A percentile compares a stretch with the other conserved stretches of the same genome.
Conservation (phyloP, 2,113 vertebrate species). For the Rhadina sibilatrix region DNA sequence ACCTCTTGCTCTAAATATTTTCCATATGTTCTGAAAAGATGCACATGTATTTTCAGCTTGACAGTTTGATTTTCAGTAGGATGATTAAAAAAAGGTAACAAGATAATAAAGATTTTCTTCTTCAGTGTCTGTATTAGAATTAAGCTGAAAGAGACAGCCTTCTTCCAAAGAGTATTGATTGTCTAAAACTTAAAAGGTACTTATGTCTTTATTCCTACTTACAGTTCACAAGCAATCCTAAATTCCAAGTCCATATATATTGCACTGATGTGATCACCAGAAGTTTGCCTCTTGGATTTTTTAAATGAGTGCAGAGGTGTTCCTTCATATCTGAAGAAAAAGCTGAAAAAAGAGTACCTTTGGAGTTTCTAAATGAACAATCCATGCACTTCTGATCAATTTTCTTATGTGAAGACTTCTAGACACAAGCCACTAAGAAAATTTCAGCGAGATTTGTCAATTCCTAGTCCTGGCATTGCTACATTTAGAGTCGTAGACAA, state of each 20-base stretch:
- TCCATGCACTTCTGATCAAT: fast-evolving
- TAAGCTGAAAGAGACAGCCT: not conserved
- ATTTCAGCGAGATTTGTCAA: not conserved
- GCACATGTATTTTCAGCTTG: not conserved
- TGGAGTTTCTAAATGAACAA: not conserved
- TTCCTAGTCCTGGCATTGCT: not conserved
- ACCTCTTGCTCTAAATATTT: not conserved
- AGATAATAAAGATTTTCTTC: not conserved
- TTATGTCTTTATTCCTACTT: not conserved
- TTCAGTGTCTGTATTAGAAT: not conserved
- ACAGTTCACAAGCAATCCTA: not conserved
- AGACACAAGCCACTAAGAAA: not conserved
- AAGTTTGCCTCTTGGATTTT: not conserved
- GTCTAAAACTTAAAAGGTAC: not conserved
- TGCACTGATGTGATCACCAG: not conserved
- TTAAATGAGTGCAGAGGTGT: not conserved
- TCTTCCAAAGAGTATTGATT: not conserved
- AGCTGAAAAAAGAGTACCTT: not conserved
- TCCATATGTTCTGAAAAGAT: not conserved
- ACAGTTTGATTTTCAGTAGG: not conserved
- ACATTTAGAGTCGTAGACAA: not conserved
- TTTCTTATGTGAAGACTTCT: not conserved
- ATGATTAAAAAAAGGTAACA: not conserved
- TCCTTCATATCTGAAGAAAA: not conserved
- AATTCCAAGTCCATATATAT: not conserved